Base-by-base conservation (phyloP, 2,113 vertebrate genomes). In the Pelusios castaneus region DNA sequence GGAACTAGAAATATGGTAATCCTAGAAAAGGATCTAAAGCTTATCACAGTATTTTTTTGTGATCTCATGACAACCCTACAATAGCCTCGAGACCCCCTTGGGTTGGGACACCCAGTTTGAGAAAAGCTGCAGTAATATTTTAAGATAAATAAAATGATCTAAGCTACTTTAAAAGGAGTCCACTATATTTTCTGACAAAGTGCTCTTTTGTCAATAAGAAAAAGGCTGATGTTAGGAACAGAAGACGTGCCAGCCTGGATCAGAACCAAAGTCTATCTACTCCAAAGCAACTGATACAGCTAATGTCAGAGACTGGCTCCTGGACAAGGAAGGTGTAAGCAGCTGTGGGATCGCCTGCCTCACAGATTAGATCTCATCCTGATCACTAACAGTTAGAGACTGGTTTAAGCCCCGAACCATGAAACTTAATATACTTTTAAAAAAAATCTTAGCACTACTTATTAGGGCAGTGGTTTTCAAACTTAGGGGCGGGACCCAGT, bases 321-420 rank as follows among this genome's bases (percentile, higher is more conserved):
- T 24, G 70, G 70, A 43, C 45, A 67, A 45, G 22, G 60, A 92
- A 27, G 10, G 17, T 29, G 9, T 43, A 63, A 43, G 24, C 0
- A 63, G 14, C 19, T 4, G 4, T 0, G 4, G 22, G 56, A 73
- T 41, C 52, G 82, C 27, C 13, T 54, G n/a, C 12, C 8, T 8
- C 5, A 21, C 0, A 3, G 9, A 70, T 70, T 45, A 45, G 73
- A 25, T 43, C 12, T 76, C 2, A 45, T 1, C 16, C 9, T 47
- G 4, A 9, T 17, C 82, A 11, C 3, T 17, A 47, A 22, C 34
- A 87, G 51, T 0, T 81, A 38, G 41, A n/a, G 43, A 22, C 45
- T 8, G 34, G 88, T 8, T 9, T 19, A 12, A 43, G 54, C 83
- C 78, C 34, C 29, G 60, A 81, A 83, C 86, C 10, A 76, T 16